Base-by-base conservation (phyloP, 2,888 invertebrate genomes). In the Megaustenia siamemsis region DNA sequence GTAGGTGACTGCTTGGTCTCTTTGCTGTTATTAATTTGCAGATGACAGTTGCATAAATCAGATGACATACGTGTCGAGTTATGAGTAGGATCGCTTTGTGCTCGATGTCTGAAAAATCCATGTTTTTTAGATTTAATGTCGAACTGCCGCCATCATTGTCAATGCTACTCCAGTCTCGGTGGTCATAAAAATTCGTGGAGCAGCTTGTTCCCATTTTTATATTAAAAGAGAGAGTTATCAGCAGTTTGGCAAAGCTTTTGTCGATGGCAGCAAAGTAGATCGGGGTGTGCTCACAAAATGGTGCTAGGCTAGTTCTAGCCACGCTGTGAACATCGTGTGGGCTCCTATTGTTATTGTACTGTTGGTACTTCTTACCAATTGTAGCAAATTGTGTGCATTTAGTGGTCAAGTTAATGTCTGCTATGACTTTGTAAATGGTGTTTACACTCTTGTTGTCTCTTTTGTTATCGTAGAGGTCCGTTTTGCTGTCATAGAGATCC, bases 171-270 rank as follows among this genome's bases (percentile, higher is more conserved):
- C 84, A 84, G 8, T 79, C 73, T 1, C 84, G 79, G 24, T 43
- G 28, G 28, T 84, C 84, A n/a, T 84, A 79, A 60, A 79, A 71
- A 24, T 73, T 79, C n/a, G 60, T 79, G 18, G 84, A 84, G 18
- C 79, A 84, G n/a, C 28, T 84, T 21, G 84, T 40, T n/a, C 84
- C 84, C 84, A 84, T 84, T 18, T 38, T 84, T 21, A 24, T 12
- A 10, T 4, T 38, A 32, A 15, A 43, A 5, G 38, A 38, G 10
- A 38, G 35, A 63, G 21, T 32, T 38, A n/a, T 15, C 32, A 3
- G 40, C n/a, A 78, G 63, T 63, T 45, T 24, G 35, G 68, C 0
- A 1, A 28, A 6, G 8, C 24, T 28, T 38, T 38, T 69, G 0
- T 40, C 0, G 40, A 18, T 38, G 18, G 18, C 24, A 38, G 24